Percentiles rank a stretch among this genome's conserved stretches.
Evolutionary conservation across 2,888 invertebrate species (phyloP).

Genomic region (Caenorhabditis angaria): DNA sequence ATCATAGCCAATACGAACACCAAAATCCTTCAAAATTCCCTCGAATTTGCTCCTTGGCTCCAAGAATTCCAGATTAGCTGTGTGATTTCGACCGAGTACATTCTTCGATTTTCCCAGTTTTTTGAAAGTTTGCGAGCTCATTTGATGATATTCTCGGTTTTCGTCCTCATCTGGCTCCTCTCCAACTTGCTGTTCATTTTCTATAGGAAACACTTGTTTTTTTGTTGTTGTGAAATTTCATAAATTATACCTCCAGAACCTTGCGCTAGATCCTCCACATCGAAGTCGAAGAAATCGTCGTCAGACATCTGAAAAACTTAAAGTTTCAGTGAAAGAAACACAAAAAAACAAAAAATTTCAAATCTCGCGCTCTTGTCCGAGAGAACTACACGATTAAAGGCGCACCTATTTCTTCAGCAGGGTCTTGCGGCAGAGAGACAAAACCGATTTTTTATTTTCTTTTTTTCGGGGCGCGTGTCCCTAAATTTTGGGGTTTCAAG

Average conservation of each 20-base stretch:
- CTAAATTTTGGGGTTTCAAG: not conserved
- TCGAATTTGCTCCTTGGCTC: constrained; percentile 26
- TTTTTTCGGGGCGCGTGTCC: not conserved
- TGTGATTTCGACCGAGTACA: not conserved
- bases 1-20: not conserved
- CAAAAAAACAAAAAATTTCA: not conserved
- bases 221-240: too few species aligned
- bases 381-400: constrained; percentile 6
- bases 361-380: not conserved
- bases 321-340: not conserved
- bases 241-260: too few species aligned
- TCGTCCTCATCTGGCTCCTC: constrained; percentile 10
- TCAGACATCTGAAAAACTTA: constrained; percentile 22
- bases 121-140: not conserved
- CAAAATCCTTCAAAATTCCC: constrained; percentile 10
- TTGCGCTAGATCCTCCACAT: too few species aligned
- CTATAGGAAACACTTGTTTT: not conserved
- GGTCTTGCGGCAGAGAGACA: not conserved
- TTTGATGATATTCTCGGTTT: not conserved
- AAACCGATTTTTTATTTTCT: not conserved
- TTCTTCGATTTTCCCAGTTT: not conserved
- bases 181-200: not conserved
- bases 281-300: constrained; percentile 23
- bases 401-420: not conserved
- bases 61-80: not conserved